phyloP scores from a whole-genome alignment of 2,797 vertebrate species.

The Nannoperca australis region DNA sequence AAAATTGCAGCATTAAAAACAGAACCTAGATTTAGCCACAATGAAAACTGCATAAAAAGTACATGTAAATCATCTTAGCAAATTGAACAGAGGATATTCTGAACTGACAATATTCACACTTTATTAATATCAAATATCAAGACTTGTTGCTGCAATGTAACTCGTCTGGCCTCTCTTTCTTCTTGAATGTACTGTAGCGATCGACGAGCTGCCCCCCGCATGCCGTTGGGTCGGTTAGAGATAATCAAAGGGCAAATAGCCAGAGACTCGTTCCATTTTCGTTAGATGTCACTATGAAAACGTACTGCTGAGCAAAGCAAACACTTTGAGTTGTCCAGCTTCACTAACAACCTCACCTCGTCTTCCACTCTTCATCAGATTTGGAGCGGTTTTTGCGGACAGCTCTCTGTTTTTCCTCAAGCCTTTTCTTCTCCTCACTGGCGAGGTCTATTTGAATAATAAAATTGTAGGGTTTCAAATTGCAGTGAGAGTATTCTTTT shows the following conservation, averaged over 20 bases:
- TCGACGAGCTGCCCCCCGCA: no score
- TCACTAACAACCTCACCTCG: conserved; percentile 81
- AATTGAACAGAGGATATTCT: background rate
- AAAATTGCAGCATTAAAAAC: background rate
- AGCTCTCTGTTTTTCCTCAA: conserved; percentile 97
- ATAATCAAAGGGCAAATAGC: no score
- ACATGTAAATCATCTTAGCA: background rate
- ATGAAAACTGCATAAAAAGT: background rate
- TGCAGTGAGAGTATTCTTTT: background rate
- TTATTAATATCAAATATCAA: background rate
- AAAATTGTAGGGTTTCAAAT: background rate
- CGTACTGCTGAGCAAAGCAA: background rate
- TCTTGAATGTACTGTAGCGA: no score
- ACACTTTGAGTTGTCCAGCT: background rate
- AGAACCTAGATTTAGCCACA: background rate
- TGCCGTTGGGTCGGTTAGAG: no score
- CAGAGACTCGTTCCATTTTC: no score
- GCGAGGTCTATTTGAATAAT: conserved; percentile 86
- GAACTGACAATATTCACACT: background rate
- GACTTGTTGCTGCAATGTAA: no score
- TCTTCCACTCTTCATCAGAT: conserved; percentile 93
- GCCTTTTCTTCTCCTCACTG: conserved; percentile 96
- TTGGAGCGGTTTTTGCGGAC: conserved; percentile 93
- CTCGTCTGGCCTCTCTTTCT: no score
- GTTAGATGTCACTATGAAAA: no score